Evolutionary conservation across 1,140 invertebrate species (phyloP), one percentile per base, ranked within the genome.

Genomic region (Heliothis subflexa): DNA sequence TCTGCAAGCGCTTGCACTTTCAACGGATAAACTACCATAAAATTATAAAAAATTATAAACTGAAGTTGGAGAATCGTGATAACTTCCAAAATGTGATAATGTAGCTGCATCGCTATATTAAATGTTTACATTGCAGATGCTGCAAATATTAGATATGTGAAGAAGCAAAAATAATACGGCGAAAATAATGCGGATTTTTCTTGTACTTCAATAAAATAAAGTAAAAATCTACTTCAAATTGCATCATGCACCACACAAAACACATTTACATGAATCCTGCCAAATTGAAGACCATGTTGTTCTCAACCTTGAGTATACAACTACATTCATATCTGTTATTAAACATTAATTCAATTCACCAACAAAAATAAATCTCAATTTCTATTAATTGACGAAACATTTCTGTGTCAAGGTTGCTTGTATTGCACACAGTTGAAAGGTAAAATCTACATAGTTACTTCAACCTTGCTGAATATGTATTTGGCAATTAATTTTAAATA

Each of bases 371-470:
- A 74, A 73, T 82, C 78, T 82, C 74, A 82, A 82, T 82, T 80
- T 83, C 72, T 81, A 83, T 85, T 82, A 86, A 90, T 90, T 86
- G 85, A 84, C 87, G 87, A 88, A 89, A 89, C 85, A 84, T 88
- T 88, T 90, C 85, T 83, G 85, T 88, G 84, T 89, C 86, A 91
- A 91, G 88, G 90, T 84, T 77, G 13, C 14, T 76, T 66, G 82
- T 86, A 85, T 91, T 90, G 88, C 87, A 86, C 85, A 86, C 74
- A 88, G 84, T 90, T 87, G 87, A 91, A 89, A 91, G 89, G 86
- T 85, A 89, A 88, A 88, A 84, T 88, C 79, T 87, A 86, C 84
- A 85, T 86, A 86, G 83, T 78, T 82, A 85, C 83, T 88, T 83
- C 80, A 88, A 89, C 88, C 88, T 91, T 91, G 88, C 74, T 83